Evolutionary conservation across 2,797 vertebrate genomes (phyloP).

Genomic region (Aldrovandia affinis): DNA sequence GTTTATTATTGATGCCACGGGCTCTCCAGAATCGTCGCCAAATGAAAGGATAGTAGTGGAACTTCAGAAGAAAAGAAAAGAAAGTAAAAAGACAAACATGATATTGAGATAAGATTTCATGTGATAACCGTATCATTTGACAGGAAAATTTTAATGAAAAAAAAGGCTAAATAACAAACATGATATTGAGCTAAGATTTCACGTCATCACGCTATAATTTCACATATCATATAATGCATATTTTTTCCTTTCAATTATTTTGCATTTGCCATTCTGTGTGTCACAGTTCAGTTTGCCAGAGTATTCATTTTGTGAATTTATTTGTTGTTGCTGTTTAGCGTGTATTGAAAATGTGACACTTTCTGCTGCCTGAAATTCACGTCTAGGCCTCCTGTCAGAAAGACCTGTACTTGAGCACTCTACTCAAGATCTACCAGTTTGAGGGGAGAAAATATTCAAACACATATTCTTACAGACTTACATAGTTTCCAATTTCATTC

Average conservation of each 20-base stretch:
- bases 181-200: constrained; percentile 37
- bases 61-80: constrained; percentile 66
- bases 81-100: constrained; percentile 39
- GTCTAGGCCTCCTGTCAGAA: constrained; percentile 52
- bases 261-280: neutral
- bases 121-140: neutral
- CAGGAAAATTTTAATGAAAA: too few species aligned
- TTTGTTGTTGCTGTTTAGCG: neutral
- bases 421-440: constrained; percentile 40
- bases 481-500: constrained; percentile 44
- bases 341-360: constrained; percentile 16
- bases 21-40: constrained; percentile 77
- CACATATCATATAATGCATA: constrained; percentile 36
- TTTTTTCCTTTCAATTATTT: constrained; percentile 39
- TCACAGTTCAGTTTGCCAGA: neutral
- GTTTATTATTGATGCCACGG: constrained; percentile 78
- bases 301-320: neutral
- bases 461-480: constrained; percentile 47
- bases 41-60: constrained; percentile 80
- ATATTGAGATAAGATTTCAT: constrained; percentile 36
- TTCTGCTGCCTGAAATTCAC: constrained; percentile 37
- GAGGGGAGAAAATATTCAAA: constrained; percentile 63
- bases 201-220: neutral
- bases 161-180: constrained; percentile 39
- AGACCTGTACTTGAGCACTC: constrained; percentile 42